These are phyloP conservation scores for Chelmon rostratus DNA, from an alignment of 2,797 vertebrate genomes.

Conservation along the genomic window DNA sequence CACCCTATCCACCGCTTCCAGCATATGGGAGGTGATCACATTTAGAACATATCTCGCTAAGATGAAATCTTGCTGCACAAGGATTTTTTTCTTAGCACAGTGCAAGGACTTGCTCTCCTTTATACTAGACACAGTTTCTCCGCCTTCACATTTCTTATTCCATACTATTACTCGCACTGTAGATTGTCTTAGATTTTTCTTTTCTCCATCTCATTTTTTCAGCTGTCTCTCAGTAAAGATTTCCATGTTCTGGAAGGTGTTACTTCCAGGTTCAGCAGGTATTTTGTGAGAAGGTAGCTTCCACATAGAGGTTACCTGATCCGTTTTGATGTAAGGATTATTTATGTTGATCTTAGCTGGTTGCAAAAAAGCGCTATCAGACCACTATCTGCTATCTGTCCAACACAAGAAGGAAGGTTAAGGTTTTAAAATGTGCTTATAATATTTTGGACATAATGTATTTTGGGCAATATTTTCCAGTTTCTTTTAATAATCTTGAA, in stretches of 20 bases:
- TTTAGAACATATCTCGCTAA: constrained; percentile 55
- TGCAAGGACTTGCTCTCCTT: constrained; percentile 30
- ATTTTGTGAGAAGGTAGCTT: constrained; percentile 25
- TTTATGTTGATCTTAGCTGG: constrained; percentile 6
- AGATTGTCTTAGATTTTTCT: constrained; percentile 25
- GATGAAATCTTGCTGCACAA: constrained; percentile 54
- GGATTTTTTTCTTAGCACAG: constrained; percentile 48
- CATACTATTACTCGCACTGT: neutral
- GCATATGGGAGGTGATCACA: constrained; percentile 36
- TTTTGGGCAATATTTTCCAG: neutral
- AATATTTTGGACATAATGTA: constrained; percentile 13
- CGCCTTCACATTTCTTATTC: constrained; percentile 22
- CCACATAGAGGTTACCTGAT: constrained; percentile 3
- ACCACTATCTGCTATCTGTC: too few relatives aligned
- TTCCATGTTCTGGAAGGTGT: constrained; percentile 5
- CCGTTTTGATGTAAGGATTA: constrained; percentile 8
- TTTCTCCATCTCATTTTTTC: constrained; percentile 20
- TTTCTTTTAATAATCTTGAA: constrained; percentile 37
- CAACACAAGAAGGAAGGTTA: neutral
- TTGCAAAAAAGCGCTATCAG: neutral
- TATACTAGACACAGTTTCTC: constrained; percentile 14
- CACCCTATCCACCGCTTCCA: constrained; percentile 54
- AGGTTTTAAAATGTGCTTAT: neutral
- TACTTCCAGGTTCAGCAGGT: constrained; percentile 14
- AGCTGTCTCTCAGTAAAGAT: neutral